phyloP scores from a whole-genome alignment of 2,888 invertebrate species.

The Bellardia pandia region DNA sequence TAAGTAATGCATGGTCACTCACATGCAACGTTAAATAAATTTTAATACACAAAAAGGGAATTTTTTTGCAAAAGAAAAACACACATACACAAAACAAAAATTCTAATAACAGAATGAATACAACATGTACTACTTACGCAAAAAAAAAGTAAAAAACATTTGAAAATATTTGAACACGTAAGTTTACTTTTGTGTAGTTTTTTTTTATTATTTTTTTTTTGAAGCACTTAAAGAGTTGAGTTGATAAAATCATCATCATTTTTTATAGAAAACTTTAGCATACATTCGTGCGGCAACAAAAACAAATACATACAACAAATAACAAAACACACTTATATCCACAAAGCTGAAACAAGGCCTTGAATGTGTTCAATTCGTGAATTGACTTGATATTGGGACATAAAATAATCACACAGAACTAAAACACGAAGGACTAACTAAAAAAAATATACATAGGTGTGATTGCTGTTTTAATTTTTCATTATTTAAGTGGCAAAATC shows the following conservation, averaged over 20 bases:
- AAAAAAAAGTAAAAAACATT: slow-evolving; percentile 46
- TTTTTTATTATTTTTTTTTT: slow-evolving; percentile 22
- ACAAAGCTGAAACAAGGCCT: slow-evolving; percentile 33
- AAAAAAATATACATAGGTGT: slow-evolving; percentile 17
- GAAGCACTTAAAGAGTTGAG: slow-evolving; percentile 67
- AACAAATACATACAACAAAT: not conserved
- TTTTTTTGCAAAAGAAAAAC: slow-evolving; percentile 25
- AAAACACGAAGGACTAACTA: not conserved
- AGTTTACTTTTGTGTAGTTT: slow-evolving; percentile 16
- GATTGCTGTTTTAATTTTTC: slow-evolving; percentile 39
- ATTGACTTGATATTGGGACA: slow-evolving; percentile 69
- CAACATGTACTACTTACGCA: slow-evolving; percentile 9
- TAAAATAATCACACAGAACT: slow-evolving; percentile 38
- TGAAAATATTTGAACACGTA: slow-evolving; percentile 66
- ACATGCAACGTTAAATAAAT: slow-evolving; percentile 70
- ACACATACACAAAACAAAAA: slow-evolving; percentile 34
- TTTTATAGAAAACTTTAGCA: slow-evolving; percentile 56
- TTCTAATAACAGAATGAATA: slow-evolving; percentile 51
- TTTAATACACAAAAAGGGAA: slow-evolving; percentile 36
- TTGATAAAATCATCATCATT: slow-evolving; percentile 69
- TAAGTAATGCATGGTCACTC: slow-evolving; percentile 69
- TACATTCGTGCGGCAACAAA: slow-evolving; percentile 40
- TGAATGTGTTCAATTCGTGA: slow-evolving; percentile 48
- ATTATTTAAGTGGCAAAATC: slow-evolving; percentile 52
- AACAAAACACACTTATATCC: not conserved